These are phyloP conservation scores for Cricetomys ansorgei DNA, from an alignment of 2,113 vertebrate genomes.

Conservation along the genomic window DNA sequence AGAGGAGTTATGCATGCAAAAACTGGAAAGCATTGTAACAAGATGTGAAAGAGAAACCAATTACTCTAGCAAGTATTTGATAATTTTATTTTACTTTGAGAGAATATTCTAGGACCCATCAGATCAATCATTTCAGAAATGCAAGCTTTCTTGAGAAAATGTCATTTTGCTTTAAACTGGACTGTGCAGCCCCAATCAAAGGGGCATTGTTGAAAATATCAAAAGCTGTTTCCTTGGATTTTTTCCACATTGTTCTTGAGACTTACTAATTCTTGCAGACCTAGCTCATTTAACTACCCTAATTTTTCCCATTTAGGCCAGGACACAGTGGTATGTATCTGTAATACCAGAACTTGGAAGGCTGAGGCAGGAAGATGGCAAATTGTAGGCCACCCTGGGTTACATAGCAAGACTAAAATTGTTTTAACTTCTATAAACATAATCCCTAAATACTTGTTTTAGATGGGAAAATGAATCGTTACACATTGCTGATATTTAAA, in stretches of 20 bases:
- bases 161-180: background rate
- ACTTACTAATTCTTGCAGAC: background rate
- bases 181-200: background rate
- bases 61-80: background rate
- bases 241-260: background rate
- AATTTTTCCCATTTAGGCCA: background rate
- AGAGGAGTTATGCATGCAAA: background rate
- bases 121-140: background rate
- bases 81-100: background rate
- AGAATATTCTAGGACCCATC: background rate
- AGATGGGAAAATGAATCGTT: slow-evolving; percentile 18
- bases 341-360: background rate
- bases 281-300: background rate
- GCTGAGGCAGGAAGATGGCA: background rate
- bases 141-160: background rate
- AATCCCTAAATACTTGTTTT: background rate
- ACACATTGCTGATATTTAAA: slow-evolving; percentile 2
- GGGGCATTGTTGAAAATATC: background rate
- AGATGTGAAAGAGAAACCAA: slow-evolving; percentile 13
- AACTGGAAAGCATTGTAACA: background rate
- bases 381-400: background rate
- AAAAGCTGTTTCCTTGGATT: background rate
- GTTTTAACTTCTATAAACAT: background rate
- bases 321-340: background rate
- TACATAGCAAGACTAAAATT: slow-evolving; percentile 43